A percentile compares a stretch with the other conserved stretches of the same genome.
Evolutionary conservation across 1,140 invertebrate genomes (phyloP).

Genomic region (Drosophila persimilis): DNA sequence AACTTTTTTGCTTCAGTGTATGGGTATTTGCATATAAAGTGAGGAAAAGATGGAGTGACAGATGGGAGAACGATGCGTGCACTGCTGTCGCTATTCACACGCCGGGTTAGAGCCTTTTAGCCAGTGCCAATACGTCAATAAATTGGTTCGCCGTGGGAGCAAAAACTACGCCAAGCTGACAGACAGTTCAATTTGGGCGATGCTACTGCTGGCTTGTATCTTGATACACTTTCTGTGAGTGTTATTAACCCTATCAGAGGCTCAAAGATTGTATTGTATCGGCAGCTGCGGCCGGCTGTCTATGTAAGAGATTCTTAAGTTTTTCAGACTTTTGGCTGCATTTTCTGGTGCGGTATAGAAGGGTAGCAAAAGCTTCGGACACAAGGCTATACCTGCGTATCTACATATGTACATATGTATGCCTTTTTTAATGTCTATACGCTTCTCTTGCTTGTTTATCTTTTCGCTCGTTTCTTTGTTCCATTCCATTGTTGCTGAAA

Average conservation of each 20-base stretch:
- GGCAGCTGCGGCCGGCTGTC: too few species aligned
- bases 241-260: too few species aligned
- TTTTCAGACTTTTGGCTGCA: too few species aligned
- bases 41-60: conserved; percentile 6
- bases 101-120: conserved; percentile 49
- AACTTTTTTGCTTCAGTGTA: conserved; percentile 50
- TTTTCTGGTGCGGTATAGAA: too few species aligned
- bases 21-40: conserved; percentile 70
- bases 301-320: too few species aligned
- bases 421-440: too few species aligned
- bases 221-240: neutral
- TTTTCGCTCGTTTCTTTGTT: neutral
- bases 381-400: too few species aligned
- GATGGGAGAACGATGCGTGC: conserved; percentile 1
- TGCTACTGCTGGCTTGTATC: conserved; percentile 8
- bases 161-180: conserved; percentile 27
- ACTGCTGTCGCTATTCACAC: conserved; percentile 68
- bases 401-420: too few species aligned
- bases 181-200: conserved; percentile 74
- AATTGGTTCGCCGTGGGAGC: conserved; percentile 40
- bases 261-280: too few species aligned
- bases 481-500: conserved; percentile 5
- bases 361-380: too few species aligned
- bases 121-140: conserved; percentile 68
- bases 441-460: conserved; percentile 18